phyloP scores from a whole-genome alignment of 2,888 invertebrate genomes.

The Lysandra bellargus region DNA sequence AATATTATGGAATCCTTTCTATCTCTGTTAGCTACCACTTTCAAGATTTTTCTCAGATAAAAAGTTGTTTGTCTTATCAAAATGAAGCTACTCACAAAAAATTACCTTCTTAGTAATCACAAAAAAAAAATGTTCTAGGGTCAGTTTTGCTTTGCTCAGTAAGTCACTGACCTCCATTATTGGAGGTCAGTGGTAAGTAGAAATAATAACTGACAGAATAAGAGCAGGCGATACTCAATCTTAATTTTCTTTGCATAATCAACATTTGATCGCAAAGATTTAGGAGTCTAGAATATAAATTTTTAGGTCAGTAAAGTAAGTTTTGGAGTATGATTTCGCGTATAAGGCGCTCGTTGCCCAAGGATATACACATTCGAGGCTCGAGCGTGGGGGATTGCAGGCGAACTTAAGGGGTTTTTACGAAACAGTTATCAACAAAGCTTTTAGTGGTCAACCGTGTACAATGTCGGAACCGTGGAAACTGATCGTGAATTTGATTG shows the following conservation, averaged over 20 bases:
- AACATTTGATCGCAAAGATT: not conserved
- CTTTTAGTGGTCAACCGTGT: slow-evolving; percentile 30
- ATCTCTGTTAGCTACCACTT: no score
- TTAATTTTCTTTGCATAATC: slow-evolving; percentile 2
- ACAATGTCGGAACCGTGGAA: slow-evolving; percentile 34
- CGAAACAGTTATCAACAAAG: slow-evolving; percentile 52
- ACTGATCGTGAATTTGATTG: slow-evolving; percentile 31
- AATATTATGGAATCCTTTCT: no score
- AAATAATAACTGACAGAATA: not conserved
- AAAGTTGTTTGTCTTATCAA: no score
- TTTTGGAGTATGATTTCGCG: slow-evolving; percentile 43
- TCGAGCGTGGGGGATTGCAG: slow-evolving; percentile 59
- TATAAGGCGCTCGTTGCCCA: slow-evolving; percentile 62
- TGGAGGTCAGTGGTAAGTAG: not conserved
- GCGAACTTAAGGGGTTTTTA: slow-evolving; percentile 52
- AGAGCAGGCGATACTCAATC: not conserved
- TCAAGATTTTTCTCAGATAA: no score
- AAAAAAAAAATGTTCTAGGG: no score
- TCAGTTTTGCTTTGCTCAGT: no score
- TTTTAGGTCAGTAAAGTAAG: slow-evolving; percentile 34
- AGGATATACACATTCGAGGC: slow-evolving; percentile 56
- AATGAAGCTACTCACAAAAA: no score
- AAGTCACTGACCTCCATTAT: no score
- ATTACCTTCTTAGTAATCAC: no score
- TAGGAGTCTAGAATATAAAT: slow-evolving; percentile 32